Evolutionary conservation across 1,140 invertebrate species (phyloP).

Genomic region (Sminthurides bifidus): DNA sequence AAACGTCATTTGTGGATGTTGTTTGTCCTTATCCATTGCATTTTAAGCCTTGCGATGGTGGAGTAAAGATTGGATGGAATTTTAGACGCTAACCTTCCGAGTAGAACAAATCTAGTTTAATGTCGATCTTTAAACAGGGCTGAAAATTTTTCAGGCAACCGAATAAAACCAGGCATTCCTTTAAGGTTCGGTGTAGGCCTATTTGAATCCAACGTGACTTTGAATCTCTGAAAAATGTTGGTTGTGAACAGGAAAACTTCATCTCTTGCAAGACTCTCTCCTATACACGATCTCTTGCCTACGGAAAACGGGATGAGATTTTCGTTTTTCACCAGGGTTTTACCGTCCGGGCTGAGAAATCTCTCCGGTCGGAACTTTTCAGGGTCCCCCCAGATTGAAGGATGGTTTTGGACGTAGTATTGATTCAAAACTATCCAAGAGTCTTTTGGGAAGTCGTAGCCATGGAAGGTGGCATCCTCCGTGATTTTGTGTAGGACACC

Average conservation of each 20-base stretch:
- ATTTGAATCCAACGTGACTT: background rate
- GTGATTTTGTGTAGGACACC: slow-evolving; percentile 1
- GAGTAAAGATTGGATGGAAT: too few species aligned
- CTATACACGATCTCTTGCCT: slow-evolving; percentile 7
- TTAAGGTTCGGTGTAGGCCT: background rate
- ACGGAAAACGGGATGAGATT: background rate
- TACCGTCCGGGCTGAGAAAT: slow-evolving; percentile 53
- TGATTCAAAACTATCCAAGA: slow-evolving; percentile 70
- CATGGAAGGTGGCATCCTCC: slow-evolving; percentile 32
- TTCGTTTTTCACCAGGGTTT: slow-evolving; percentile 29
- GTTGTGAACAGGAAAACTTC: slow-evolving; percentile 14
- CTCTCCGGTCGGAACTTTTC: slow-evolving; percentile 61
- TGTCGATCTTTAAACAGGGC: too few species aligned
- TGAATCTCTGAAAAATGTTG: slow-evolving; percentile 9
- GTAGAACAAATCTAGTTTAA: too few species aligned
- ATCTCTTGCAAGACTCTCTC: slow-evolving; percentile 6
- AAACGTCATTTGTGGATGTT: too few species aligned
- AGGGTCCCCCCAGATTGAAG: slow-evolving; percentile 54
- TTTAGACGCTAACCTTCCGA: too few species aligned
- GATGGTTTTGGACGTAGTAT: slow-evolving; percentile 57
- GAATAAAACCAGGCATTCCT: background rate
- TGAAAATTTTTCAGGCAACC: background rate
- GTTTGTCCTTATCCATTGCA: too few species aligned
- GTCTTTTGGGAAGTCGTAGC: slow-evolving; percentile 43
- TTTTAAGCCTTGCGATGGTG: too few species aligned